These are phyloP conservation scores for Chloromyia formosa DNA, from an alignment of 2,888 invertebrate genomes.

Conservation along the genomic window DNA sequence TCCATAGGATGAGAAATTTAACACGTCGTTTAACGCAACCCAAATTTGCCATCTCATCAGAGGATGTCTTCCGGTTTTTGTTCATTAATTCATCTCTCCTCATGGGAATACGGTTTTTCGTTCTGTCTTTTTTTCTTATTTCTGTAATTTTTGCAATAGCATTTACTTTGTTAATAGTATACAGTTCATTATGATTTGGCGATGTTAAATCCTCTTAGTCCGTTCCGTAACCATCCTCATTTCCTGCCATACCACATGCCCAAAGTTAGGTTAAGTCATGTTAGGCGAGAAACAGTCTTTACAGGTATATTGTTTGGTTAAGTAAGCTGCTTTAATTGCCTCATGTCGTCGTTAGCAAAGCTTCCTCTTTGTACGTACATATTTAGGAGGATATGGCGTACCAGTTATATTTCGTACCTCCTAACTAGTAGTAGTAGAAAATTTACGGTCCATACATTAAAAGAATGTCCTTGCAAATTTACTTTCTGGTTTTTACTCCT, in stretches of 20 bases:
- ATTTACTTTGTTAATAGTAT: neutral
- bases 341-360: neutral
- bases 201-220: no score
- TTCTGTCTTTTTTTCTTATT: neutral
- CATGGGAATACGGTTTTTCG: neutral
- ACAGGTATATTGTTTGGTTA: neutral
- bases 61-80: constrained; percentile 2
- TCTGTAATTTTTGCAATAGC: neutral
- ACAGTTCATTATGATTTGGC: neutral
- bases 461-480: neutral
- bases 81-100: neutral
- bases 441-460: neutral
- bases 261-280: no score
- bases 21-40: constrained; percentile 18
- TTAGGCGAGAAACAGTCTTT: neutral
- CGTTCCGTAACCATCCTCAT: no score
- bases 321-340: neutral
- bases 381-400: neutral
- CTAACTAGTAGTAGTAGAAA: neutral
- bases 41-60: neutral
- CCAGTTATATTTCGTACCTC: neutral
- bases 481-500: neutral
- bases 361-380: neutral
- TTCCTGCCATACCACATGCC: no score
- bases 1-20: constrained; percentile 6